These are phyloP conservation scores for Rhegmatorhina hoffmannsi DNA, from an alignment of 2,113 vertebrate genomes.

Conservation along the genomic window DNA sequence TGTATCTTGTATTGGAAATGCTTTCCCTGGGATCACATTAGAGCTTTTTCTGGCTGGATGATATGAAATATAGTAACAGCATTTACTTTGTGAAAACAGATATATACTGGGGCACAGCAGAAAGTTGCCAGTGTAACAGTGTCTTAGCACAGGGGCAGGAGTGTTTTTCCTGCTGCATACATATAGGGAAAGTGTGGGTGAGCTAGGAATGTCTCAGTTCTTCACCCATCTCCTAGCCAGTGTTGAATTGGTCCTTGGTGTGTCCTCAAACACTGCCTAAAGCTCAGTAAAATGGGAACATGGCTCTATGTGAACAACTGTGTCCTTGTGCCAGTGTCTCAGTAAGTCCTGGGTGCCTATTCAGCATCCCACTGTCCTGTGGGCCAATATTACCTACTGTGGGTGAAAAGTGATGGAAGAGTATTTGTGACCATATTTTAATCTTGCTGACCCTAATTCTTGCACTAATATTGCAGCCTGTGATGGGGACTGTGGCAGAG, in stretches of 20 bases:
- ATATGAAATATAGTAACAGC: not conserved
- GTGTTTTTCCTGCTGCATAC: not conserved
- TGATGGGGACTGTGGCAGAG: not conserved
- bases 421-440: not conserved
- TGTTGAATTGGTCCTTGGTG: not conserved
- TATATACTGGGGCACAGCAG: not conserved
- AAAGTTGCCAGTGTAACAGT: not conserved
- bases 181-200: not conserved
- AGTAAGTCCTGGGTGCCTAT: not conserved
- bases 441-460: not conserved
- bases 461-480: not conserved
- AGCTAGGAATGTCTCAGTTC: not conserved
- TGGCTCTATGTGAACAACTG: not conserved
- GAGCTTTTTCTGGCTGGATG: not conserved
- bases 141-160: not conserved
- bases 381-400: not conserved
- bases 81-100: not conserved
- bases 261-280: not conserved
- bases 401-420: not conserved
- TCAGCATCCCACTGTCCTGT: not conserved
- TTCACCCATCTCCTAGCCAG: not conserved
- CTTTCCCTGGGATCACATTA: conserved; percentile 8
- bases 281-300: not conserved
- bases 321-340: not conserved
- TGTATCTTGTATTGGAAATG: not conserved